Base-by-base conservation (phyloP, 2,113 vertebrate species). In the Aplodontia rufa region DNA sequence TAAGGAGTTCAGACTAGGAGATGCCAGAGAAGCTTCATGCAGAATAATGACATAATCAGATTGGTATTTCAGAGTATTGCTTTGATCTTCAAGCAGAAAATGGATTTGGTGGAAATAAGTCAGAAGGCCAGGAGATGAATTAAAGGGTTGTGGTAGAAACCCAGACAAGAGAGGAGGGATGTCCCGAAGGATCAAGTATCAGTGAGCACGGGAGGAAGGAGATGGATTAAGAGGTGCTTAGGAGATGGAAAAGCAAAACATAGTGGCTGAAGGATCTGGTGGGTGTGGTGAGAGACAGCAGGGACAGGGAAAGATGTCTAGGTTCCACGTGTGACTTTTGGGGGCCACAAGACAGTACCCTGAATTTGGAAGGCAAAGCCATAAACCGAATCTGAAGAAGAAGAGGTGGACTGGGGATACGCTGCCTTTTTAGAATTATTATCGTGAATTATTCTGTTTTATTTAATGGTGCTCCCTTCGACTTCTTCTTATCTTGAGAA, bases 61-160 rank as follows among this genome's bases (percentile, higher is more conserved):
- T 71, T 62, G 47, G 55, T 40, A 87, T 64, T 86, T 80, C 17
- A 35, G 85, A 90, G 68, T 90, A 81, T 72, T 58, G 28, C 55
- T 87, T 81, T 93, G 94, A 80, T 85, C 71, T 90, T 35, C 47
- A 64, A 32, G 10, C 47, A 55, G 40, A 83, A 88, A 97, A 58
- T 7, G 85, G 53, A 80, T 88, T 26, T 84, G 53, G 69, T 89
- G 40, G 45, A 53, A 82, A 58, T 10, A 55, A 90, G 69, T 66
- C 22, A 74, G 24, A 79, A 94, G 3, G 51, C 12, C 37, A 87
- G 58, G 69, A 32, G 69, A 55, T 30, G 22, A 51, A 53, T 40
- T 75, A 87, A 12, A 30, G 53, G 62, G 4, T 62, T 79, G 32
- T 5, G 30, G 68, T n/a, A 58, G 58, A 91, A 75, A 37, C 30